These are phyloP conservation scores for Rhamnusium bicolor DNA, from an alignment of 2,888 invertebrate species.

Conservation along the genomic window DNA sequence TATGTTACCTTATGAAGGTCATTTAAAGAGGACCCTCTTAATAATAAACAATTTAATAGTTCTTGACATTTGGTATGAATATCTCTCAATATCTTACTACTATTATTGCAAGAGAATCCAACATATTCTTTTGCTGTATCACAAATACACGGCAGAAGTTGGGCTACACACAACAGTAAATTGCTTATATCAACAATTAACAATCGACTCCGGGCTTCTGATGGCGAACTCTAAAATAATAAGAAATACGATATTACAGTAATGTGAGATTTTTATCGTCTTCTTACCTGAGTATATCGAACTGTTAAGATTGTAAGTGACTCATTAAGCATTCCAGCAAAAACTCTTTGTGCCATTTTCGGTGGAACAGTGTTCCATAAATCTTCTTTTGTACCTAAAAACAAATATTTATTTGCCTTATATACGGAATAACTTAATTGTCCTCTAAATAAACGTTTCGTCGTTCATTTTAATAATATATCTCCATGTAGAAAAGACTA, in stretches of 20 bases:
- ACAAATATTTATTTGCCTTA: too few relatives aligned
- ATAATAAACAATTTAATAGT: conserved; percentile 81
- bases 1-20: conserved; percentile 81
- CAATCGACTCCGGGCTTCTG: conserved; percentile 74
- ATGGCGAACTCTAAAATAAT: conserved; percentile 76
- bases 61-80: conserved; percentile 89
- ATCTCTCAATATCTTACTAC: conserved; percentile 83
- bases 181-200: conserved; percentile 85
- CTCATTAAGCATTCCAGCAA: conserved; percentile 89
- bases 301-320: conserved; percentile 86
- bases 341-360: conserved; percentile 88
- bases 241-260: background rate
- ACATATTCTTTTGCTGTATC: conserved; percentile 76
- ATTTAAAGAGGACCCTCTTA: conserved; percentile 84
- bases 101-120: conserved; percentile 75
- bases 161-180: conserved; percentile 82
- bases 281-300: conserved; percentile 82
- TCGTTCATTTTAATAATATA: too few relatives aligned
- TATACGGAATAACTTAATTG: too few relatives aligned
- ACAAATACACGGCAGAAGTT: conserved; percentile 82
- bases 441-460: too few relatives aligned
- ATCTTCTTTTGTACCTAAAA: conserved; percentile 85
- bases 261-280: background rate
- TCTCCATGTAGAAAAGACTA: too few relatives aligned
- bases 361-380: conserved; percentile 92